These are phyloP conservation scores for Natrix natrix DNA, from an alignment of 2,797 vertebrate genomes.

Conservation along the genomic window DNA sequence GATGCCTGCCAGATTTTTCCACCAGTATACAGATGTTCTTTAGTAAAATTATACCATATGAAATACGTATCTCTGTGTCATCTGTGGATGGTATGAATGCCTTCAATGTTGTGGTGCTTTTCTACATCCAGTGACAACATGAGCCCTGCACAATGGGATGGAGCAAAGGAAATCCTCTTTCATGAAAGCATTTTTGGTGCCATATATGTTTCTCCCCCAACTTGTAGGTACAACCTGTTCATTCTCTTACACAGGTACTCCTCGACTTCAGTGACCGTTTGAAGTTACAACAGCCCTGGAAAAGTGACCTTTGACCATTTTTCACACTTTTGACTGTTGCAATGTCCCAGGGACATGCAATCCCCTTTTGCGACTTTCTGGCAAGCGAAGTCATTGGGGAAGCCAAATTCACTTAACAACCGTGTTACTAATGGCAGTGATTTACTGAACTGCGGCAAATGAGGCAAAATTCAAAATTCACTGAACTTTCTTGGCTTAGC, in stretches of 20 bases:
- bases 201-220: not conserved
- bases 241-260: not conserved
- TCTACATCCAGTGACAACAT: not conserved
- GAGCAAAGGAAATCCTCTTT: no score
- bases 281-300: not conserved
- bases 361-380: not conserved
- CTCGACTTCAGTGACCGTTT: not conserved
- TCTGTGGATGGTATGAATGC: not conserved
- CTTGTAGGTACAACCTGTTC: not conserved
- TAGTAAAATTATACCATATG: constrained; percentile 29
- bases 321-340: not conserved
- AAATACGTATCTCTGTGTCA: not conserved
- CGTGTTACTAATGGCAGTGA: not conserved
- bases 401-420: not conserved
- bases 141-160: not conserved
- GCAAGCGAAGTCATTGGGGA: not conserved
- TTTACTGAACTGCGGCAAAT: not conserved
- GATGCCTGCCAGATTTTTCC: constrained; percentile 10
- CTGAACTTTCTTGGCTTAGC: not conserved
- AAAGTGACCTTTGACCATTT: not conserved
- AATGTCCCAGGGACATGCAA: not conserved
- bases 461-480: not conserved
- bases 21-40: constrained; percentile 23
- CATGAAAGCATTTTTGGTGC: not conserved
- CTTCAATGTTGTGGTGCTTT: no score